phyloP scores from a whole-genome alignment of 2,797 vertebrate genomes.

The Lophius americanus region DNA sequence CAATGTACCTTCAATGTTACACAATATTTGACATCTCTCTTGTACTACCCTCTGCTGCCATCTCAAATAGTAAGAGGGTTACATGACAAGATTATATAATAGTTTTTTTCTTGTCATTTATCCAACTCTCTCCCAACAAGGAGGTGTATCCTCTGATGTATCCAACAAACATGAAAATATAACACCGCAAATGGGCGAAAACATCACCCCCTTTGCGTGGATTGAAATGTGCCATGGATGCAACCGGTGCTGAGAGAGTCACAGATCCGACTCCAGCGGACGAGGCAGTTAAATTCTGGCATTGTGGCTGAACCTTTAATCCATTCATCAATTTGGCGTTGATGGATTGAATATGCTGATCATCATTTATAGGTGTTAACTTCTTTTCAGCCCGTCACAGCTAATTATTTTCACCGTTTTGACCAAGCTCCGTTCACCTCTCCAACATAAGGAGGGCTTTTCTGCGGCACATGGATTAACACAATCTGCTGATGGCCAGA shows the following conservation, averaged over 20 bases:
- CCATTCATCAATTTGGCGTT: conserved; percentile 5
- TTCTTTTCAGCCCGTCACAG: conserved; percentile 54
- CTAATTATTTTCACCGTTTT: conserved; percentile 64
- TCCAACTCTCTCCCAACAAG: too few relatives aligned
- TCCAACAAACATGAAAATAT: too few relatives aligned
- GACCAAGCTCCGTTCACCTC: conserved; percentile 58
- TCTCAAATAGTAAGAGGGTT: too few relatives aligned
- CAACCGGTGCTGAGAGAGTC: conserved; percentile 8
- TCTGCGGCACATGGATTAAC: conserved; percentile 72
- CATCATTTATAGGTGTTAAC: conserved; percentile 58
- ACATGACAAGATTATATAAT: too few relatives aligned
- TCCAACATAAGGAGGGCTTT: conserved; percentile 66
- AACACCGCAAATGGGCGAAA: too few relatives aligned
- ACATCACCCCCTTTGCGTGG: too few relatives aligned
- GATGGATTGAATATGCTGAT: conserved; percentile 47
- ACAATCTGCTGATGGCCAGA: conserved; percentile 77
- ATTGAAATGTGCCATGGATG: background rate
- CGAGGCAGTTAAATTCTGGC: conserved; percentile 18
- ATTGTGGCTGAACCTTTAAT: background rate
- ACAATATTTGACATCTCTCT: too few relatives aligned
- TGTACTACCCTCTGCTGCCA: too few relatives aligned
- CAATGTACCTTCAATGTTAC: too few relatives aligned
- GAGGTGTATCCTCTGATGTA: too few relatives aligned
- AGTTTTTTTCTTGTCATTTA: too few relatives aligned
- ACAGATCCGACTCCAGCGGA: conserved; percentile 4